Conservation (phyloP, 2,113 vertebrate species). For the Lagopus leucura region DNA sequence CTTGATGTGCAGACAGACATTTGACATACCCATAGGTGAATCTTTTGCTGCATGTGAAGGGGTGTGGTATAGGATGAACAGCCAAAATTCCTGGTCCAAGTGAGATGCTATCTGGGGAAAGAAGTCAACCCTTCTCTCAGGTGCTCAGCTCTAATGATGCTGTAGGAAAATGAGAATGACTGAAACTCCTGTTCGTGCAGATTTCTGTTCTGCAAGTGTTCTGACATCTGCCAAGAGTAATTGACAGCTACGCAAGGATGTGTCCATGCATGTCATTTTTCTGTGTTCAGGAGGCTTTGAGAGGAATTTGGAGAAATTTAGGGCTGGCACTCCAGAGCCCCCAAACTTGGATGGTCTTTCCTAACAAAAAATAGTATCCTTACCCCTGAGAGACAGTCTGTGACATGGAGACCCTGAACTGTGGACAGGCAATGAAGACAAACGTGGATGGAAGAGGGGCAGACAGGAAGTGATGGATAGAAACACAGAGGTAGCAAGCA, state of each 20-base stretch:
- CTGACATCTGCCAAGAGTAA: not conserved
- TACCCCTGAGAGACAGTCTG: not conserved
- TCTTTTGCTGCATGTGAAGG: not conserved
- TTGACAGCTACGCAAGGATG: not conserved
- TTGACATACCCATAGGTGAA: rapidly evolving
- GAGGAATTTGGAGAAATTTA: not conserved
- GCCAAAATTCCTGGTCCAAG: rapidly evolving
- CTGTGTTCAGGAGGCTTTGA: not conserved
- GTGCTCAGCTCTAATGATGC: not conserved
- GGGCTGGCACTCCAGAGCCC: not conserved
- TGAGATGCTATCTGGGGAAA: not conserved
- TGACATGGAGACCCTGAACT: not conserved
- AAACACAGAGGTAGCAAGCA: not conserved
- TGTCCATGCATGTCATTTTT: rapidly evolving
- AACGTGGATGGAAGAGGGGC: not conserved
- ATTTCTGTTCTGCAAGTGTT: not conserved
- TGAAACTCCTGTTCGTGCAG: not conserved
- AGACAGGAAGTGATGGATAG: not conserved
- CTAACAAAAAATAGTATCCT: not conserved
- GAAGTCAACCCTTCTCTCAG: not conserved
- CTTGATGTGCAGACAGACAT: rapidly evolving
- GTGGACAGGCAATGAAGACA: not conserved
- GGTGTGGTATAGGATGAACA: not conserved
- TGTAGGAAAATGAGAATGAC: not conserved
- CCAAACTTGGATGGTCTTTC: not conserved